A percentile compares a stretch with the other conserved stretches of the same genome.
Evolutionary conservation across 2,797 vertebrate genomes (phyloP).

Genomic region (Aulostomus chinensis): DNA sequence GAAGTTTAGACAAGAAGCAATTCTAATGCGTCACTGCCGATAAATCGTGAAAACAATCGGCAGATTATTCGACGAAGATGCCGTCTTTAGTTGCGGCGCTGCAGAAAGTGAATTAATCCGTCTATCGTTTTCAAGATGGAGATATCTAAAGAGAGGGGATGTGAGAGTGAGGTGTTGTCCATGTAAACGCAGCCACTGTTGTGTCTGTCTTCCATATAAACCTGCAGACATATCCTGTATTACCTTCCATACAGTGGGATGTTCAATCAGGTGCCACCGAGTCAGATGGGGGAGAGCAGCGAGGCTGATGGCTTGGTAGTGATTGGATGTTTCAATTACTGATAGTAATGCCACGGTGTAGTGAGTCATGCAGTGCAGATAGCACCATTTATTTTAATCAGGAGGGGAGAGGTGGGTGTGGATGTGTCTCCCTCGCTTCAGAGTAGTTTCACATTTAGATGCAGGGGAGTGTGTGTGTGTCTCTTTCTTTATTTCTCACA

Average conservation of each 20-base stretch:
- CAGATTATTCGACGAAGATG: too few relatives aligned
- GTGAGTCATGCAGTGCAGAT: conserved; percentile 81
- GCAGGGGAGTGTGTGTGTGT: conserved; percentile 57
- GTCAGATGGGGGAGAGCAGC: conserved; percentile 72
- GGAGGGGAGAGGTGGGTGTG: conserved; percentile 78
- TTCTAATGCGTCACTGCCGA: too few relatives aligned
- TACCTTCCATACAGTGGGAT: conserved; percentile 65
- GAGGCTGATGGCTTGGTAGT: conserved; percentile 76
- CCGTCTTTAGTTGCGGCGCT: too few relatives aligned
- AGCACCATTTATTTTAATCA: conserved; percentile 84
- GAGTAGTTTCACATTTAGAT: conserved; percentile 78
- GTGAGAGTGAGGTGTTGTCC: too few relatives aligned
- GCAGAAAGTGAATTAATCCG: too few relatives aligned
- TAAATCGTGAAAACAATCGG: too few relatives aligned
- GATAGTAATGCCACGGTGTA: conserved; percentile 82
- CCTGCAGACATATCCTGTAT: conserved; percentile 58
- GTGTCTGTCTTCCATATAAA: conserved; percentile 41
- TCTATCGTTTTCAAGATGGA: too few relatives aligned
- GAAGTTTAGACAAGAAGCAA: too few relatives aligned
- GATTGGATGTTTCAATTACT: conserved; percentile 84
- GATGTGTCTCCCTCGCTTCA: conserved; percentile 72
- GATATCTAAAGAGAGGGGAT: too few relatives aligned
- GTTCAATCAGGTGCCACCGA: conserved; percentile 75
- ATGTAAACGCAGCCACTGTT: too few relatives aligned
- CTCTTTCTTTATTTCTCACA: conserved; percentile 31